Conservation (phyloP, 30 jellyfish, hydroid and myxozoan genomes). For the Clytia hemisphaerica region DNA sequence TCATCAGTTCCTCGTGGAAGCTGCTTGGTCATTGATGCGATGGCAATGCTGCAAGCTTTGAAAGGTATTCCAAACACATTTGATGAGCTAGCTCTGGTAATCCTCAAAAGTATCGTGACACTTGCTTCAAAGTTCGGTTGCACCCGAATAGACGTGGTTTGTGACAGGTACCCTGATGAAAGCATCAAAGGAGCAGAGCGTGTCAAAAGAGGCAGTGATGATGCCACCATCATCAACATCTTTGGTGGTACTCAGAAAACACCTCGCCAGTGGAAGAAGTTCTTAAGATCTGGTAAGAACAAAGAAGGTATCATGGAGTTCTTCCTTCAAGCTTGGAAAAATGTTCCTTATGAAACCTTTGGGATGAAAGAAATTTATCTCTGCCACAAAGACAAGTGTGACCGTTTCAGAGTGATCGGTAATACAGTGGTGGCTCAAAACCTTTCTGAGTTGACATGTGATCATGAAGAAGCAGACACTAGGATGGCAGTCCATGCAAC, state of each 20-base stretch:
- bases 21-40: conserved; percentile 48
- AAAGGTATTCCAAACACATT: conserved; percentile 24
- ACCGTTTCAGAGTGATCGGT: conserved; percentile 7
- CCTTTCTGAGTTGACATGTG: conserved; percentile 39
- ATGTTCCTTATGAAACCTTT: conserved; percentile 1
- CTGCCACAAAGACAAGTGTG: conserved; percentile 39
- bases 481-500: conserved; percentile 44
- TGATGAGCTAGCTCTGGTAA: conserved; percentile 15
- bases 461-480: conserved; percentile 77
- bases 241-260: neutral
- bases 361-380: conserved; percentile 26
- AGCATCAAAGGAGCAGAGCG: conserved; percentile 54
- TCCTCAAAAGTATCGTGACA: neutral
- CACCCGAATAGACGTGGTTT: conserved; percentile 28
- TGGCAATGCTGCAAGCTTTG: conserved; percentile 46
- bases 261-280: conserved; percentile 23
- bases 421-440: conserved; percentile 21
- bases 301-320: conserved; percentile 43
- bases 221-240: neutral
- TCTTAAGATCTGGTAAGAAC: conserved; percentile 47
- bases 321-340: conserved; percentile 32
- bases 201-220: conserved; percentile 33
- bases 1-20: too few species aligned
- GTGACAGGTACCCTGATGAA: conserved; percentile 43
- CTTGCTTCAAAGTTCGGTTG: neutral